Conservation (phyloP, 2,888 invertebrate species). For the Trichogramma evanescens region DNA sequence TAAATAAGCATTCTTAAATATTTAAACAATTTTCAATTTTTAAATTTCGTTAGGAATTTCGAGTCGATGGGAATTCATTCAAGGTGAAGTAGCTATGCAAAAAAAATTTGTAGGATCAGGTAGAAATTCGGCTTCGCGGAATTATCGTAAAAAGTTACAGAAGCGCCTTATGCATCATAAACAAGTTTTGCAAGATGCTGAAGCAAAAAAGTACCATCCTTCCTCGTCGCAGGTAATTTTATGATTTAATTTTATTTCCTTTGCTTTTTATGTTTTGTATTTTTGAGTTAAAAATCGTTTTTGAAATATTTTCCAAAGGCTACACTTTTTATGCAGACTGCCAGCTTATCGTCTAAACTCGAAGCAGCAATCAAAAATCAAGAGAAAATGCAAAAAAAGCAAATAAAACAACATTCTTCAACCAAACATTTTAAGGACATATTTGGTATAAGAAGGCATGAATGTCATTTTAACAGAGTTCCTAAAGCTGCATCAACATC, state of each 20-base stretch:
- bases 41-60: conserved; percentile 34
- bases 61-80: conserved; percentile 84
- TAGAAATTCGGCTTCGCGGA: conserved; percentile 46
- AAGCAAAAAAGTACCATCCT: conserved; percentile 58
- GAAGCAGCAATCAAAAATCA: conserved; percentile 53
- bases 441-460: conserved; percentile 35
- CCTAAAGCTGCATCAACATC: conserved; percentile 31
- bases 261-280: conserved; percentile 10
- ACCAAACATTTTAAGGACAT: conserved; percentile 44
- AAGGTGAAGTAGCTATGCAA: conserved; percentile 64
- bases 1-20: neutral
- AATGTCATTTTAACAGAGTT: conserved; percentile 30
- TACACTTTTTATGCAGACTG: conserved; percentile 46
- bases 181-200: conserved; percentile 61
- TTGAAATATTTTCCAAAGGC: conserved; percentile 31
- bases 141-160: conserved; percentile 62
- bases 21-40: neutral
- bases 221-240: conserved; percentile 46
- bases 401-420: conserved; percentile 56
- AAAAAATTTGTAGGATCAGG: conserved; percentile 42
- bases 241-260: conserved; percentile 19
- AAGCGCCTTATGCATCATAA: conserved; percentile 66
- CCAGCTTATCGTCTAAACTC: conserved; percentile 47
- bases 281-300: conserved; percentile 2
- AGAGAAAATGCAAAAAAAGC: conserved; percentile 54